These are phyloP conservation scores for Zoanthus sociatus DNA, from an alignment of 92 coral and sea anemone species.

Conservation along the genomic window DNA sequence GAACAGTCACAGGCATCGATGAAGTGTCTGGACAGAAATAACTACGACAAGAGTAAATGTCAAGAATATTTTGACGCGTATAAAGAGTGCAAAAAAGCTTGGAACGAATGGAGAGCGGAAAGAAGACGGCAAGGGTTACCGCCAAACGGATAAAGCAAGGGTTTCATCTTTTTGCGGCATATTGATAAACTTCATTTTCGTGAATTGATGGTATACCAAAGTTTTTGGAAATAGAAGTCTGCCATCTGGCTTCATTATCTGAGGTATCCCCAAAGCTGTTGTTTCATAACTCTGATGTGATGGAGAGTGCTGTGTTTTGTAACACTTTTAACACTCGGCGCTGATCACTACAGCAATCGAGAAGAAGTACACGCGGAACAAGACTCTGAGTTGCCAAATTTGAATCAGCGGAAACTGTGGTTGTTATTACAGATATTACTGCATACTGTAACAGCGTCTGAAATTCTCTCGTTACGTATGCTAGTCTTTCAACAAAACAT, in stretches of 20 bases:
- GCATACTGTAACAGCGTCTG: no score
- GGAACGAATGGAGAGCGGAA: conserved; percentile 92
- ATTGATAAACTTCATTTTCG: background rate
- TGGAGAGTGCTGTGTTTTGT: no score
- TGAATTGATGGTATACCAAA: background rate
- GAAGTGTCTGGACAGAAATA: conserved; percentile 89
- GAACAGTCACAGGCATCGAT: conserved; percentile 90
- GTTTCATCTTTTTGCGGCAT: background rate
- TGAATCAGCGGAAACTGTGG: no score
- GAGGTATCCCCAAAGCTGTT: no score
- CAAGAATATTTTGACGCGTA: conserved; percentile 89
- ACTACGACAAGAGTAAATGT: conserved; percentile 84
- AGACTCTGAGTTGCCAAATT: no score
- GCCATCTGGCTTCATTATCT: background rate
- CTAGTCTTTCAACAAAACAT: background rate
- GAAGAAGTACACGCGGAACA: no score
- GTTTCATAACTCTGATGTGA: no score
- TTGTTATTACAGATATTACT: no score
- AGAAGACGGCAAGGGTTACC: conserved; percentile 88
- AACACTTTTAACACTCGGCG: no score
- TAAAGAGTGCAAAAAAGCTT: conserved; percentile 92
- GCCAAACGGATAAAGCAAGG: conserved; percentile 60
- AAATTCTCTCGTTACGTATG: no score
- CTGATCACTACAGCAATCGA: no score
- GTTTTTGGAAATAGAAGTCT: background rate